Evolutionary conservation across 2,113 vertebrate species (phyloP).

Genomic region (Chaetorhynchus papuensis): DNA sequence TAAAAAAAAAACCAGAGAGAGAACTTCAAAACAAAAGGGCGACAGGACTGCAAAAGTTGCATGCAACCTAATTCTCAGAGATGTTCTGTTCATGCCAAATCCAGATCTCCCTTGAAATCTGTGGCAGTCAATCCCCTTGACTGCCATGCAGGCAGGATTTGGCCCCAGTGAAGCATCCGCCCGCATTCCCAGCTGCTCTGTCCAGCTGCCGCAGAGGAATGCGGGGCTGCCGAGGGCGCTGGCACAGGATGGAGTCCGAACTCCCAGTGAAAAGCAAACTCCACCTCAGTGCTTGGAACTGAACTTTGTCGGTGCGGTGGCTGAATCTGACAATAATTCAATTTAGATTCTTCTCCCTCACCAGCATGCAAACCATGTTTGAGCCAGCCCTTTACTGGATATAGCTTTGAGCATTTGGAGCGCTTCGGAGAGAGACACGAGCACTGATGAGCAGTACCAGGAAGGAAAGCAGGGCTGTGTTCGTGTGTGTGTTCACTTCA

Average conservation of each 20-base stretch:
- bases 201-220: constrained; percentile 3
- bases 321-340: neutral
- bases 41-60: neutral
- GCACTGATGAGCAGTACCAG: neutral
- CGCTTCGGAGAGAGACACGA: fast-evolving
- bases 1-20: neutral
- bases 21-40: neutral
- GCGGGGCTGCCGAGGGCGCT: neutral
- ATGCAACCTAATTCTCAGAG: neutral
- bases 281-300: neutral
- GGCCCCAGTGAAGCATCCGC: neutral
- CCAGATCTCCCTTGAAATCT: neutral
- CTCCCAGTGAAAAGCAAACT: neutral
- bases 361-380: neutral
- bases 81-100: neutral
- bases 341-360: neutral
- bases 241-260: neutral
- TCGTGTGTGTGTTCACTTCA: neutral
- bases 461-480: neutral
- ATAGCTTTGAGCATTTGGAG: neutral
- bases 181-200: constrained; percentile 49
- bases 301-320: fast-evolving
- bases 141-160: neutral
- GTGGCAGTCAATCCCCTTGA: neutral
- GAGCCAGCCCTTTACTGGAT: neutral